Base-by-base conservation (phyloP, 53 echinoderm and acorn worm species). In the Echinarachnius parma region DNA sequence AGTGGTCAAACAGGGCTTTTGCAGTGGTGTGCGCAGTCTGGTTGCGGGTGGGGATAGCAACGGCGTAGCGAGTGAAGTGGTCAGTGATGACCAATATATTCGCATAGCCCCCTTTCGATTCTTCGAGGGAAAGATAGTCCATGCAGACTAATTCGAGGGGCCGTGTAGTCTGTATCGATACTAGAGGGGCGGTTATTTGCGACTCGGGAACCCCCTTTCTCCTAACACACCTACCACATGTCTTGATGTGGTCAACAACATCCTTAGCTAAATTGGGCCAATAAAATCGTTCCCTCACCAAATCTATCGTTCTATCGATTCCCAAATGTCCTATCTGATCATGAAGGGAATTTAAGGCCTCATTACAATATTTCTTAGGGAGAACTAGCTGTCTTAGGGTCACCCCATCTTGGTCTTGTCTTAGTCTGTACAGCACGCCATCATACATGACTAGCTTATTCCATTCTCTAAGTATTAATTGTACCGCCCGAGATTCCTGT, bases 251-350 rank as follows among this genome's bases (percentile, higher is more conserved):
- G 2, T 18, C 1, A 9, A 60, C 32, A 0, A 79, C 34, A 34
- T 64, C 66, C 32, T 22, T 22, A 32, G 21, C 16, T 39, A 85
- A 21, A 19, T 44, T 39, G 4, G 79, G 79, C 75, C 85, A 79
- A 23, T 48, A 75, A 47, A 61, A 85, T 35, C 75, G 48, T 7
- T 44, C 34, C 9, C 75, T 29, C 0, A 70, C 75, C 10, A 78
- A 48, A 0, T 78, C 65, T n/a, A 59, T 54, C 0, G 77, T 67
- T n/a, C 75, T 63, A 28, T 79, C 79, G 14, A 75, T 32, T 5
- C 85, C 85, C 10, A 85, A 30, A 58, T 79, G 85, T 4, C 85
- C 79, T 74, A 79, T 59, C 19, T 75, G 75, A 59, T 85, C 85
- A 48, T 75, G 66, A 5, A 85, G 14, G 8, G 72, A 45, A 31